Percentiles rank a stretch among this genome's conserved stretches.
Evolutionary conservation across 2,113 vertebrate genomes (phyloP).

Genomic region (Cryptomyrus ogoouensis): DNA sequence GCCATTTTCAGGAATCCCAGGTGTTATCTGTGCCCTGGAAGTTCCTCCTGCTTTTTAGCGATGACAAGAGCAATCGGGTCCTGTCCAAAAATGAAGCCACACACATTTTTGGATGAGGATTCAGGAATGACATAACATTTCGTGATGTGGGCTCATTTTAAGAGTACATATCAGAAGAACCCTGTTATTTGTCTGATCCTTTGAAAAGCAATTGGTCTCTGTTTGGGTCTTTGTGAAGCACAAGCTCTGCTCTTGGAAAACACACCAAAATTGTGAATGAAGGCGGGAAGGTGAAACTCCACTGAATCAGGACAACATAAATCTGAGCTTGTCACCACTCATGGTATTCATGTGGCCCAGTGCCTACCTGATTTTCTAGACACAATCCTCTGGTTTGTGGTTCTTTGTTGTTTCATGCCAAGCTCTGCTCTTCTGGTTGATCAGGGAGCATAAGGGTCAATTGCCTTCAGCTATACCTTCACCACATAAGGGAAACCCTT

Average conservation of each 20-base stretch:
- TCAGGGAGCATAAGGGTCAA: neutral
- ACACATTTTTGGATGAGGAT: constrained; percentile 41
- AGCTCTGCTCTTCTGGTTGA: neutral
- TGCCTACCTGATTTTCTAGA: neutral
- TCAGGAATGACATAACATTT: constrained; percentile 52
- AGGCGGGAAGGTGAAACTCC: neutral
- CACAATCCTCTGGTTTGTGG: neutral
- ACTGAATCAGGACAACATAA: neutral
- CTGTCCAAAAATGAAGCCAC: constrained; percentile 32
- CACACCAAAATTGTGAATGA: neutral
- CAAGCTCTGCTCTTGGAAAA: neutral
- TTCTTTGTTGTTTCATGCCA: neutral
- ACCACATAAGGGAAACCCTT: neutral
- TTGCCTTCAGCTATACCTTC: neutral
- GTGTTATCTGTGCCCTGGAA: constrained; percentile 39
- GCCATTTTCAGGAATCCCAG: constrained; percentile 40
- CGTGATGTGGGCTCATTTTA: constrained; percentile 43
- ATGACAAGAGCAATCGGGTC: constrained; percentile 51
- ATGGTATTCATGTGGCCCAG: neutral
- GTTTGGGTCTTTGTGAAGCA: constrained; percentile 15
- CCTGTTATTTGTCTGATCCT: neutral
- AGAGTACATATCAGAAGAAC: neutral
- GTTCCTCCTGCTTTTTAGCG: constrained; percentile 25
- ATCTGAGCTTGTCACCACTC: neutral
- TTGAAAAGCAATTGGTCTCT: neutral